Evolutionary conservation across 1,140 invertebrate species (phyloP).

Genomic region (Philotrypesis tridentata): DNA sequence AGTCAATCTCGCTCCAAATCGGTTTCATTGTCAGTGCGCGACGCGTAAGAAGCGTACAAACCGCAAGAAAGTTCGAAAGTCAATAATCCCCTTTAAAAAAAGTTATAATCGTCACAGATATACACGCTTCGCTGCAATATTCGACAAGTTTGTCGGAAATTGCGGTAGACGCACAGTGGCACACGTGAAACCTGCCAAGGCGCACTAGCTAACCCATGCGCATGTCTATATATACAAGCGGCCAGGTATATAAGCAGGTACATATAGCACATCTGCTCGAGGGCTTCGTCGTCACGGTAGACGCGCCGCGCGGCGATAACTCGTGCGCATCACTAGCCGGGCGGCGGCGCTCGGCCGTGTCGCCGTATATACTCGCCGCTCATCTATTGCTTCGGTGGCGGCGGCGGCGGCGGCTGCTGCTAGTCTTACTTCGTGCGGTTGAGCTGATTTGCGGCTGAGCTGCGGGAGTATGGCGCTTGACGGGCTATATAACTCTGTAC

Average conservation of each 20-base stretch:
- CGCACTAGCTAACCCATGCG: too few relatives aligned
- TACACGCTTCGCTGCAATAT: not conserved
- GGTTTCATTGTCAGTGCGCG: too few relatives aligned
- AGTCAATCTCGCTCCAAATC: slow-evolving; percentile 70
- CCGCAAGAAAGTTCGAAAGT: not conserved
- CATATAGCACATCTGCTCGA: not conserved
- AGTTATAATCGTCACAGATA: not conserved
- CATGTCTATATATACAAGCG: too few relatives aligned
- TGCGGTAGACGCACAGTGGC: not conserved
- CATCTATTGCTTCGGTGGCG: not conserved
- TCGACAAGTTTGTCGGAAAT: not conserved
- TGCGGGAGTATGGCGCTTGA: not conserved
- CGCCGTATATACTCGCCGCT: not conserved
- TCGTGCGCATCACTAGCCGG: not conserved
- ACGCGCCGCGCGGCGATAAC: not conserved
- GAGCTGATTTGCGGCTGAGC: not conserved
- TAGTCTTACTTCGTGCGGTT: not conserved
- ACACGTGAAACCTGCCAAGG: slow-evolving; percentile 5
- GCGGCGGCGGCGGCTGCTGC: not conserved
- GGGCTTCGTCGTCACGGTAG: slow-evolving; percentile 7
- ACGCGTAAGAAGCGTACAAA: not conserved
- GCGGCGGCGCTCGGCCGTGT: not conserved
- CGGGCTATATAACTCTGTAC: not conserved
- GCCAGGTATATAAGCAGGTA: too few relatives aligned
- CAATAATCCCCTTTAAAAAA: not conserved